phyloP scores from a whole-genome alignment of 2,113 vertebrate species.

The Cichladusa arquata region DNA sequence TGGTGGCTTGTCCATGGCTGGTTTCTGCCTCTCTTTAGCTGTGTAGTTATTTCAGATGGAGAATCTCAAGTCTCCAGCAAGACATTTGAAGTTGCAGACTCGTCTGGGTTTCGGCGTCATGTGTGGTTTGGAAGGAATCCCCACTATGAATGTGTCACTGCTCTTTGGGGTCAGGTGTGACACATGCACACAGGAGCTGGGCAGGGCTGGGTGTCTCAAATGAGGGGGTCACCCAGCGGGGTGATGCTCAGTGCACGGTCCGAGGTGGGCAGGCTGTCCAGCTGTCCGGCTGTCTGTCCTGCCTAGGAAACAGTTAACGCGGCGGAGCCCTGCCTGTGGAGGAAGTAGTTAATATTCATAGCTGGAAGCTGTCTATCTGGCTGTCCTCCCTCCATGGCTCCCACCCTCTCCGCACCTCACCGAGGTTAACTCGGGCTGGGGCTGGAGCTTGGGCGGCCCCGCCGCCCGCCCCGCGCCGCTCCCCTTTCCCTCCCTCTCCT shows the following conservation, averaged over 20 bases:
- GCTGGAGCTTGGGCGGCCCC: neutral
- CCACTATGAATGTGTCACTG: neutral
- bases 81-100: neutral
- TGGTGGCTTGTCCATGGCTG: rapidly evolving
- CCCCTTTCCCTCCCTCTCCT: neutral
- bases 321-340: constrained; percentile 17
- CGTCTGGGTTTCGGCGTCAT: neutral
- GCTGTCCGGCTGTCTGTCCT: neutral
- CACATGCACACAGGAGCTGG: rapidly evolving
- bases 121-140: neutral
- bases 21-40: neutral
- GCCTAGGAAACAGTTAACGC: constrained; percentile 58
- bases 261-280: neutral
- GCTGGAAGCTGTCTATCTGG: constrained; percentile 27
- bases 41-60: neutral
- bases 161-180: neutral
- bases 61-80: neutral
- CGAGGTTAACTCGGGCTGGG: constrained; percentile 41
- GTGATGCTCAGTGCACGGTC: neutral
- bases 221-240: rapidly evolving
- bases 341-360: constrained; percentile 69
- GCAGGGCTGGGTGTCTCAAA: neutral
- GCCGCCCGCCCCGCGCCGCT: neutral
- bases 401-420: neutral
- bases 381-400: neutral